Percentiles rank a stretch among this genome's conserved stretches.
phyloP scores from a whole-genome alignment of 1,140 invertebrate species.

The Bombus cullumanus region DNA sequence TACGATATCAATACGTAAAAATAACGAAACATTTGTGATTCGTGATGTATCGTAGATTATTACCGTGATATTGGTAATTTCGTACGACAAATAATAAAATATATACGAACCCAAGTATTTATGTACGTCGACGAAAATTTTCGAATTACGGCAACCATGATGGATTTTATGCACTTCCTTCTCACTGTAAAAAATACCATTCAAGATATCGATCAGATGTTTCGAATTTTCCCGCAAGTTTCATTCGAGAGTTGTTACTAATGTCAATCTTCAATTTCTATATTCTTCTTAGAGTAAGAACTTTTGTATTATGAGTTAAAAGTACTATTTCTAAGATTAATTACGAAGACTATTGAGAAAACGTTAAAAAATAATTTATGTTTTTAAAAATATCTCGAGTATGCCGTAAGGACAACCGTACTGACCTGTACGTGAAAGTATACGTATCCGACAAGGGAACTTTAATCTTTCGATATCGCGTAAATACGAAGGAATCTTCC shows the following conservation, averaged over 20 bases:
- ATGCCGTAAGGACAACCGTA: slow-evolving; percentile 56
- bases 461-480: slow-evolving; percentile 55
- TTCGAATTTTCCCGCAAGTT: slow-evolving; percentile 13
- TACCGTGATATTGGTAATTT: slow-evolving; percentile 46
- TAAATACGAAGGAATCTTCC: slow-evolving; percentile 64
- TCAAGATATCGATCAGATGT: neutral
- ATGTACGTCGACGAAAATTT: slow-evolving; percentile 40
- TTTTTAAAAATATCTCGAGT: slow-evolving; percentile 49
- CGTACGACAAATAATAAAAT: slow-evolving; percentile 49
- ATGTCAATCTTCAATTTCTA: slow-evolving; percentile 40
- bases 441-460: slow-evolving; percentile 66
- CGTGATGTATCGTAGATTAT: slow-evolving; percentile 46
- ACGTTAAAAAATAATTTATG: slow-evolving; percentile 32
- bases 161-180: slow-evolving; percentile 12
- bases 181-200: slow-evolving; percentile 3
- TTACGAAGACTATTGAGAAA: slow-evolving; percentile 23
- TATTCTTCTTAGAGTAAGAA: slow-evolving; percentile 40
- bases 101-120: slow-evolving; percentile 43
- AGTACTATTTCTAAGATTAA: slow-evolving; percentile 33
- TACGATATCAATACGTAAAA: slow-evolving; percentile 53
- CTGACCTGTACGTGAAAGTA: slow-evolving; percentile 66
- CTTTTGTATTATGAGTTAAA: slow-evolving; percentile 45
- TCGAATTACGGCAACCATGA: slow-evolving; percentile 32
- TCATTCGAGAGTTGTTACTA: slow-evolving; percentile 26
- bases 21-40: slow-evolving; percentile 50